A percentile compares a stretch with the other conserved stretches of the same genome.
These are phyloP conservation scores for Taphrorychus bicolor DNA, from an alignment of 2,888 invertebrate genomes.

Conservation along the genomic window DNA sequence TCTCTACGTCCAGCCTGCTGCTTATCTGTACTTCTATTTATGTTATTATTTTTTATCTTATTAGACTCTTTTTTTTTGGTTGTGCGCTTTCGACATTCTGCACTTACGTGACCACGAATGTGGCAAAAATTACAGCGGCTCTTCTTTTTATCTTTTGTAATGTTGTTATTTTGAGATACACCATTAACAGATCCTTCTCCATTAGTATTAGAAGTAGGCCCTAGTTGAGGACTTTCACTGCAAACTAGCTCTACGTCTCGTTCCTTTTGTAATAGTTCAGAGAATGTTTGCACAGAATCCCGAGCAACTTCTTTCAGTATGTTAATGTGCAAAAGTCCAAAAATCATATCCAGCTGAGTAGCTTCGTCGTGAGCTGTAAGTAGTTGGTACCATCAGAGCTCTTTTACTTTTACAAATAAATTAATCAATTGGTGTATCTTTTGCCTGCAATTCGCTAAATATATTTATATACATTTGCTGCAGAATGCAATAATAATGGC, in stretches of 20 bases:
- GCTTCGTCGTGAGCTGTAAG: slow-evolving; percentile 29
- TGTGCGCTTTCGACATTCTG: not conserved
- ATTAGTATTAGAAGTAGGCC: too few species aligned
- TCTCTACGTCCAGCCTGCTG: too few species aligned
- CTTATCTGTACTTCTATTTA: too few species aligned
- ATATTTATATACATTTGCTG: slow-evolving; percentile 39
- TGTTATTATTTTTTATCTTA: not conserved
- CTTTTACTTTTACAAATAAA: slow-evolving; percentile 41
- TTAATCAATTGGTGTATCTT: not conserved
- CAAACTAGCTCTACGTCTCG: not conserved
- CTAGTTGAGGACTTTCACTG: not conserved
- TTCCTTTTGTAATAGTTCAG: not conserved
- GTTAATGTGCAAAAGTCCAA: slow-evolving; percentile 33
- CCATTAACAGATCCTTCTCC: not conserved
- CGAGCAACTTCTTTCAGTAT: not conserved
- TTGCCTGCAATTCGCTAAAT: slow-evolving; percentile 30
- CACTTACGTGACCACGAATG: not conserved
- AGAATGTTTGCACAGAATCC: not conserved
- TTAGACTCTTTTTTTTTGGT: not conserved
- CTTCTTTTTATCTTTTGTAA: not conserved
- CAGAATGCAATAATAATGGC: slow-evolving; percentile 25
- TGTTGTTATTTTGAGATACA: not conserved
- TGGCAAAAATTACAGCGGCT: slow-evolving; percentile 4
- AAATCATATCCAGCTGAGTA: slow-evolving; percentile 40
- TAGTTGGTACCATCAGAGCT: slow-evolving; percentile 37